These are phyloP conservation scores for Zoanthus sociatus DNA, from an alignment of 92 coral and sea anemone species.

Conservation along the genomic window DNA sequence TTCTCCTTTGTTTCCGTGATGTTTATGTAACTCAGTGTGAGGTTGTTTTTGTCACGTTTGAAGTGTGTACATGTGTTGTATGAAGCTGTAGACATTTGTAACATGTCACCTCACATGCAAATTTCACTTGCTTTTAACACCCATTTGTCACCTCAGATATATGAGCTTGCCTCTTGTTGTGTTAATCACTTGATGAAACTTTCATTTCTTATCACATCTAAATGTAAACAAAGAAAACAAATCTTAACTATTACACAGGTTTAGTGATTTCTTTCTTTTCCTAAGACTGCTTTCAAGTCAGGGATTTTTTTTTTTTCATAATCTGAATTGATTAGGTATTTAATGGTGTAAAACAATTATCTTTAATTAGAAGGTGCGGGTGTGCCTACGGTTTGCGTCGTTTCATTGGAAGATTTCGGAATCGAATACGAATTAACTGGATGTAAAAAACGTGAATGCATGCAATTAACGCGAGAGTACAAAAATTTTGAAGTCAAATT, in stretches of 20 bases:
- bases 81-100: slow-evolving; percentile 19
- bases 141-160: slow-evolving; percentile 19
- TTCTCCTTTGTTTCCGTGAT: neutral
- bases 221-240: neutral
- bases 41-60: neutral
- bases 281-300: neutral
- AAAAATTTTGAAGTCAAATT: too few species aligned
- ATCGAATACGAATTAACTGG: too few species aligned
- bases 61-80: neutral
- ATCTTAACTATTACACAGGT: neutral
- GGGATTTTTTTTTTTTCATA: neutral
- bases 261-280: neutral
- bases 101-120: neutral
- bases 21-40: neutral
- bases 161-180: neutral
- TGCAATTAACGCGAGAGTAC: too few species aligned
- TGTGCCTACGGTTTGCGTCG: too few species aligned
- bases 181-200: neutral
- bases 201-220: neutral
- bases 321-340: neutral
- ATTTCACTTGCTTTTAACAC: slow-evolving; percentile 10
- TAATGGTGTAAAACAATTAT: too few species aligned
- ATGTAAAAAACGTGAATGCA: too few species aligned
- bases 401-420: too few species aligned
- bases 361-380: too few species aligned